A percentile compares a stretch with the other conserved stretches of the same genome.
Conservation (phyloP, 2,113 vertebrate genomes). For the Crotalus viridis region DNA sequence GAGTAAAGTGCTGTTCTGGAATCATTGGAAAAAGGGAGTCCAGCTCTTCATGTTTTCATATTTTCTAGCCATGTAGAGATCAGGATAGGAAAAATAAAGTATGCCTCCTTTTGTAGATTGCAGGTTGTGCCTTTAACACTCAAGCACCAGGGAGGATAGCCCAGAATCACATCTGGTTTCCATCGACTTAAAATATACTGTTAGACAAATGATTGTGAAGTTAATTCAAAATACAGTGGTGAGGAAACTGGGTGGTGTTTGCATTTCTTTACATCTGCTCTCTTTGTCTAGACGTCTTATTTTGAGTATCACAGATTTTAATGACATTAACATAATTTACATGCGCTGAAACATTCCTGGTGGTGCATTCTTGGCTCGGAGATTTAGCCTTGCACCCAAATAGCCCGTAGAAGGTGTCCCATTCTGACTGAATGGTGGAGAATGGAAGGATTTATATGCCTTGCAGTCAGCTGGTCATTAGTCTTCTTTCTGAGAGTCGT, state of each 20-base stretch:
- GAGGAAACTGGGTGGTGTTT: conserved; percentile 36
- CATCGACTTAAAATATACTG: conserved; percentile 3
- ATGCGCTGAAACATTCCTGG: conserved; percentile 7
- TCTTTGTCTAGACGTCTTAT: conserved; percentile 19
- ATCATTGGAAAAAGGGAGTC: neutral
- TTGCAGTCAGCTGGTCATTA: no score
- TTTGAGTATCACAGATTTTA: neutral
- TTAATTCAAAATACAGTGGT: conserved; percentile 34
- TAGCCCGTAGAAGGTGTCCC: neutral
- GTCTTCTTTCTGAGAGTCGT: no score
- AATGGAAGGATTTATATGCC: no score
- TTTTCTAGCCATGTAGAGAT: neutral
- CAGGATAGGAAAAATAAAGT: neutral
- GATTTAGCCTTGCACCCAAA: neutral
- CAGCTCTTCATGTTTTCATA: neutral
- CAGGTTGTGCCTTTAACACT: neutral
- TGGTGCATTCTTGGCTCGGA: neutral
- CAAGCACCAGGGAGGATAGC: conserved; percentile 8
- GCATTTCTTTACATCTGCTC: conserved; percentile 17
- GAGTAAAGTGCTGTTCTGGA: conserved; percentile 20
- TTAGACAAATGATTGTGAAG: conserved; percentile 15
- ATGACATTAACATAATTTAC: conserved; percentile 18
- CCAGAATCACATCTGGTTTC: conserved; percentile 31
- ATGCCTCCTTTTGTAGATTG: neutral
- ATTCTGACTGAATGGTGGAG: neutral